Evolutionary conservation across 2,113 vertebrate genomes (phyloP).

Genomic region (Brachypteracias leptosomus): DNA sequence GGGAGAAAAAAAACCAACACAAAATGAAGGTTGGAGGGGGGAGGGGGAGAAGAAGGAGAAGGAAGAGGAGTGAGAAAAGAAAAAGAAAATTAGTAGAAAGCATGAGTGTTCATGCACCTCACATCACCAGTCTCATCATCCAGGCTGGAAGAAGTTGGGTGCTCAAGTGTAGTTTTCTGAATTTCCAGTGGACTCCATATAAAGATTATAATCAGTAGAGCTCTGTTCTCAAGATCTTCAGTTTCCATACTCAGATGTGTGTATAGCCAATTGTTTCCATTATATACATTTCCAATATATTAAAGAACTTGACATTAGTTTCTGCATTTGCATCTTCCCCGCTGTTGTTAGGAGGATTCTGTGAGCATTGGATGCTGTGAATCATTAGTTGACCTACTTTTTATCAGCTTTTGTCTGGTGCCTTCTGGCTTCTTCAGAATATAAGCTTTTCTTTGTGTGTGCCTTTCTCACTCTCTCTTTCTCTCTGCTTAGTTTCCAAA

Average conservation of each 20-base stretch:
- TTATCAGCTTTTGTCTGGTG: constrained; percentile 60
- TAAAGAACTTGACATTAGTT: neutral
- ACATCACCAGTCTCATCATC: neutral
- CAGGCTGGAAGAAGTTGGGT: neutral
- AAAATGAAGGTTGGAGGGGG: too few species aligned
- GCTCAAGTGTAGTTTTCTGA: neutral
- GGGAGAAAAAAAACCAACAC: neutral
- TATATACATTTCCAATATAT: neutral
- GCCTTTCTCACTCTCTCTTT: neutral
- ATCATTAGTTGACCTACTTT: constrained; percentile 60
- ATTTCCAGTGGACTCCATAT: neutral
- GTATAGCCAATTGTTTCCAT: neutral
- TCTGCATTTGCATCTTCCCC: constrained; percentile 16
- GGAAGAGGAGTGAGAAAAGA: neutral
- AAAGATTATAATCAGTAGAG: neutral
- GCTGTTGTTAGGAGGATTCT: constrained; percentile 27
- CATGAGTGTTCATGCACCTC: neutral
- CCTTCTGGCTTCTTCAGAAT: constrained; percentile 50
- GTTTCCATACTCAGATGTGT: neutral
- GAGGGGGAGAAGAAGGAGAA: neutral
- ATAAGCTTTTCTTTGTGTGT: neutral
- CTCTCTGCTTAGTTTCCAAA: constrained; percentile 26
- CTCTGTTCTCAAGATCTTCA: neutral
- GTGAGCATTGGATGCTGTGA: neutral
- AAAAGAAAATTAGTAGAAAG: neutral